phyloP scores from a whole-genome alignment of 2,888 invertebrate genomes.

The Eupithecia subfuscata region DNA sequence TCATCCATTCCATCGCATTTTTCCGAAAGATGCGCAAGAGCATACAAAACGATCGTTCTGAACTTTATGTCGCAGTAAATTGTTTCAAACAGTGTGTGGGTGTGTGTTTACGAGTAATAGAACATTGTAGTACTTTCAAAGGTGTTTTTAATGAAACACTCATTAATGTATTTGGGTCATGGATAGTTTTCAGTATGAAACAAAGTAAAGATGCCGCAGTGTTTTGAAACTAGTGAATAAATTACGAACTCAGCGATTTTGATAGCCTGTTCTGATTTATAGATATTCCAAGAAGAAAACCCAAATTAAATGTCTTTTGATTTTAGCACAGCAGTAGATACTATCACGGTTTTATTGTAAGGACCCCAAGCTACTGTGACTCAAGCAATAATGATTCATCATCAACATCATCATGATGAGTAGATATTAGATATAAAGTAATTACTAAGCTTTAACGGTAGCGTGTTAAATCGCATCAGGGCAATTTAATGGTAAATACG shows the following conservation, averaged over 20 bases:
- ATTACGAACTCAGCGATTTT: not conserved
- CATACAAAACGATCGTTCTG: constrained; percentile 43
- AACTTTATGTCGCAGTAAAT: constrained; percentile 59
- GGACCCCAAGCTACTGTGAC: not conserved
- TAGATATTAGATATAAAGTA: not conserved
- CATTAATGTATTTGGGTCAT: constrained; percentile 46
- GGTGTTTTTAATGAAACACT: constrained; percentile 36
- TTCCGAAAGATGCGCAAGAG: constrained; percentile 7
- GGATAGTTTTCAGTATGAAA: constrained; percentile 36
- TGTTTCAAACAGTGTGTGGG: constrained; percentile 53
- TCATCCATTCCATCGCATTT: not conserved
- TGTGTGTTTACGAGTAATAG: constrained; percentile 35
- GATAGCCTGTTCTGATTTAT: not conserved
- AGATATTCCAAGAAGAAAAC: not conserved
- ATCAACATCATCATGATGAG: no score
- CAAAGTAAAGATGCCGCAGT: constrained; percentile 23
- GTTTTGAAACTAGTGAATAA: constrained; percentile 15
- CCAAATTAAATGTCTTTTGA: not conserved
- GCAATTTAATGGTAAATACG: no score
- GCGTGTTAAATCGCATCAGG: not conserved
- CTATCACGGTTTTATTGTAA: not conserved
- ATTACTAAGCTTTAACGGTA: not conserved
- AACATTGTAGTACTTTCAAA: constrained; percentile 35
- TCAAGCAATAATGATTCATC: not conserved
- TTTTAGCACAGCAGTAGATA: not conserved